These are phyloP conservation scores for Aphelinus certus DNA, from an alignment of 1,140 invertebrate genomes.

Conservation along the genomic window DNA sequence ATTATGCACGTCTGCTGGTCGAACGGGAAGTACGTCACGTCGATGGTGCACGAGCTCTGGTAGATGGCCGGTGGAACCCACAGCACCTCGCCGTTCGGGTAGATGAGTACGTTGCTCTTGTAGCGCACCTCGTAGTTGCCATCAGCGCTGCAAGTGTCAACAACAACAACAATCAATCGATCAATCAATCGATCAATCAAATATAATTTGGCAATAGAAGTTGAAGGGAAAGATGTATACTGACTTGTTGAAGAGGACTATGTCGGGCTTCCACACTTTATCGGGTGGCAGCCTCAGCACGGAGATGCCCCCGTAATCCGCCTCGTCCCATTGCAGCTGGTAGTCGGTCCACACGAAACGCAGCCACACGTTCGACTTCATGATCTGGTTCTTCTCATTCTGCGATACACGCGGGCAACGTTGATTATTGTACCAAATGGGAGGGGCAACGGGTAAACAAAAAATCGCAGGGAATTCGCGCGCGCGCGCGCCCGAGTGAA, in stretches of 20 bases:
- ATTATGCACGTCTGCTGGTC: conserved; percentile 99
- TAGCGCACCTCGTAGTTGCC: conserved; percentile 97
- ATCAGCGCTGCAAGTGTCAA: conserved; percentile 77
- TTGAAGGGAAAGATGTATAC: conserved; percentile 51
- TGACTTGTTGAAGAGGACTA: conserved; percentile 99
- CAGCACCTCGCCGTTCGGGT: conserved; percentile 89
- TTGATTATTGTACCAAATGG: no score
- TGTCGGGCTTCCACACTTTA: conserved; percentile 99
- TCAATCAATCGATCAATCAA: not conserved
- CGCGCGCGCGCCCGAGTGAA: not conserved
- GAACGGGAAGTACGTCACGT: conserved; percentile 99
- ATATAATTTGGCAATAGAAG: not conserved
- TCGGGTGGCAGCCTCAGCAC: conserved; percentile 95
- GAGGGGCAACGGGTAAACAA: not conserved
- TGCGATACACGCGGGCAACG: conserved; percentile 65
- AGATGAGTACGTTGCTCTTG: conserved; percentile 96
- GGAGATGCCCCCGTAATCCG: conserved; percentile 96
- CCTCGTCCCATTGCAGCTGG: conserved; percentile 97
- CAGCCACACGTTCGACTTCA: conserved; percentile 99
- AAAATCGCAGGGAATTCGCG: not conserved
- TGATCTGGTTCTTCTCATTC: conserved; percentile 99
- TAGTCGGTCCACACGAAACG: conserved; percentile 98
- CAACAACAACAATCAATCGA: no score
- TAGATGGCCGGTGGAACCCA: conserved; percentile 99
- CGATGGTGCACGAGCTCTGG: conserved; percentile 98